phyloP scores from a whole-genome alignment of 1,140 invertebrate species.

The Zeugodacus cucurbitae region DNA sequence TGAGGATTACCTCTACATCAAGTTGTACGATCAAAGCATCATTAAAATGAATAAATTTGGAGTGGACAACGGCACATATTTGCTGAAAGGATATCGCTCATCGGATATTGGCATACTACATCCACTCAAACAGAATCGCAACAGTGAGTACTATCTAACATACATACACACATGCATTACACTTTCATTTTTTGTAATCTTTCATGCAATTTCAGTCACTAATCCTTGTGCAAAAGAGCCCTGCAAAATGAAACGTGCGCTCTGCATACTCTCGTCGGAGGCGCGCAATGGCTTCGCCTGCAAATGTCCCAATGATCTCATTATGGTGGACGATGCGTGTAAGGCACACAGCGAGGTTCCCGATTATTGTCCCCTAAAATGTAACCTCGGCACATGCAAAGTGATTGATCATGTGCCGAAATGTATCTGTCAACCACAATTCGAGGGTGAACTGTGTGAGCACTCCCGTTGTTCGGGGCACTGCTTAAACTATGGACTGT shows the following conservation, averaged over 20 bases:
- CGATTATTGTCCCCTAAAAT: constrained; percentile 64
- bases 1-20: constrained; percentile 77
- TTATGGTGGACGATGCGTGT: constrained; percentile 58
- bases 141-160: constrained; percentile 61
- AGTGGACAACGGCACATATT: constrained; percentile 68
- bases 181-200: not conserved
- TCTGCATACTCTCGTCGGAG: constrained; percentile 70
- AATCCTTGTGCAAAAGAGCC: constrained; percentile 67
- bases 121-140: constrained; percentile 72
- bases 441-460: constrained; percentile 72
- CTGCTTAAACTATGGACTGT: constrained; percentile 75
- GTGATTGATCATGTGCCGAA: constrained; percentile 65
- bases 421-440: constrained; percentile 73
- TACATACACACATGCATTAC: not conserved
- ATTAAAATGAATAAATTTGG: constrained; percentile 80
- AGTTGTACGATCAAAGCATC: constrained; percentile 74
- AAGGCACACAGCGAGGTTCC: constrained; percentile 55
- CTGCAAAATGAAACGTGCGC: constrained; percentile 70
- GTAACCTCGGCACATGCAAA: constrained; percentile 71
- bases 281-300: constrained; percentile 68
- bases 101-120: constrained; percentile 77
- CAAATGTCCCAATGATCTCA: constrained; percentile 74
- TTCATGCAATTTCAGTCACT: constrained; percentile 52
- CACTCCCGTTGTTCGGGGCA: constrained; percentile 73
- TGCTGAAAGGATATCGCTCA: constrained; percentile 71